Evolutionary conservation across 2,888 invertebrate genomes (phyloP), one percentile per base, ranked within the genome.

Genomic region (Heteromyza rotundicornis): DNA sequence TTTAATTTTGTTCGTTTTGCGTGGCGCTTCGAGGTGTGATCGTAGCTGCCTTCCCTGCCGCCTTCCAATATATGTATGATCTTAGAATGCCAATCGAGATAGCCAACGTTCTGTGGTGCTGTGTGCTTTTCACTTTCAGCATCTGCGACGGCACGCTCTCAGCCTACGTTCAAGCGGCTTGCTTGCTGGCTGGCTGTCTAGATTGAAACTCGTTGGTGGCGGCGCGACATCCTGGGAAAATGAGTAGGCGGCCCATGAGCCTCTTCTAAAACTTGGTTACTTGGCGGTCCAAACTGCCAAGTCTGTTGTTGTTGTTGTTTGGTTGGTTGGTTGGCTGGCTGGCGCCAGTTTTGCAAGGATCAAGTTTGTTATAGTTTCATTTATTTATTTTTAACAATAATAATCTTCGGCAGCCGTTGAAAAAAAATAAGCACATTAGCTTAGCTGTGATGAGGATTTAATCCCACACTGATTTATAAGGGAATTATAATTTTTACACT

Each of bases 111-210:
- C n/a, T n/a, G n/a, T n/a, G n/a, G n/a, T n/a, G n/a, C n/a, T n/a
- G n/a, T n/a, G n/a, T 40, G 40, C 40, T 40, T 40, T 40, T 40
- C n/a, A 40, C 40, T 40, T 40, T 40, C 40, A 40, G 16, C 16
- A n/a, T 40, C 14, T n/a, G 40, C n/a, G 8, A 10, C 10, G 10
- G 40, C 8, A 40, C 8, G 8, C 5, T n/a, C 14, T n/a, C 8
- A 40, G 16, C 40, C 40, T 40, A 40, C 40, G 40, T n/a, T n/a
- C n/a, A 40, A 10, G 40, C 40, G 16, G 5, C n/a, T n/a, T n/a
- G n/a, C n/a, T n/a, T n/a, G n/a, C n/a, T n/a, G n/a, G n/a, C n/a
- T n/a, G n/a, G n/a, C 3, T n/a, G 16, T n/a, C 10, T n/a, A 40
- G 3, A 40, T 40, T n/a, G 10, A n/a, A n/a, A 40, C 40, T 10